phyloP scores from a whole-genome alignment of 2,113 vertebrate species.

The Serinus canaria region DNA sequence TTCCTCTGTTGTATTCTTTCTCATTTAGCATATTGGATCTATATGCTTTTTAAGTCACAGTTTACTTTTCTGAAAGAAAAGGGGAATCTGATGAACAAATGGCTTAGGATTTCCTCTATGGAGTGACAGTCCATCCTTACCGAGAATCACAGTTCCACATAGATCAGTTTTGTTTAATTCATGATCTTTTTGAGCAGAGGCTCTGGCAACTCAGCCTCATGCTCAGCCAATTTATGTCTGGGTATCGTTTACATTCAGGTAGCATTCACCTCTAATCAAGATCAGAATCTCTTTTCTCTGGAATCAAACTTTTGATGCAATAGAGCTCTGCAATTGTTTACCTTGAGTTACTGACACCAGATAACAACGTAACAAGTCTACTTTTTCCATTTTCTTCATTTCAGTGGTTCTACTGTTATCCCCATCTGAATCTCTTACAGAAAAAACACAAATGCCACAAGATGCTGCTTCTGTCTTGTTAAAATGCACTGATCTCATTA shows the following conservation, averaged over 20 bases:
- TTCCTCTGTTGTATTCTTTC: neutral
- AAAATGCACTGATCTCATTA: neutral
- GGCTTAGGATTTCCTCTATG: neutral
- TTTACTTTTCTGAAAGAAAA: neutral
- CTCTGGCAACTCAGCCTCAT: neutral
- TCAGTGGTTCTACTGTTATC: neutral
- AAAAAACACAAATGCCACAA: neutral
- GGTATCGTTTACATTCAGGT: neutral
- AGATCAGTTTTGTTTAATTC: neutral
- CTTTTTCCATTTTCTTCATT: neutral
- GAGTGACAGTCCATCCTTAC: neutral
- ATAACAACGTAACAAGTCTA: neutral
- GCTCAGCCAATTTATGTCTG: neutral
- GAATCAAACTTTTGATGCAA: neutral
- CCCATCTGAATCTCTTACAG: neutral
- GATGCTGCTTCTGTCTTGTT: neutral
- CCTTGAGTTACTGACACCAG: neutral
- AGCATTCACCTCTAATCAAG: neutral
- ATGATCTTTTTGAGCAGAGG: neutral
- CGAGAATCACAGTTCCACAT: neutral
- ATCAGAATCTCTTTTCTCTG: neutral
- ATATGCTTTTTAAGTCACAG: neutral
- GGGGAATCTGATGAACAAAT: accelerated
- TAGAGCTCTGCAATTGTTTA: neutral
- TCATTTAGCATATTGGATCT: neutral